phyloP scores from a whole-genome alignment of 23 tunicate species.

The Clavelina lepadiformis region DNA sequence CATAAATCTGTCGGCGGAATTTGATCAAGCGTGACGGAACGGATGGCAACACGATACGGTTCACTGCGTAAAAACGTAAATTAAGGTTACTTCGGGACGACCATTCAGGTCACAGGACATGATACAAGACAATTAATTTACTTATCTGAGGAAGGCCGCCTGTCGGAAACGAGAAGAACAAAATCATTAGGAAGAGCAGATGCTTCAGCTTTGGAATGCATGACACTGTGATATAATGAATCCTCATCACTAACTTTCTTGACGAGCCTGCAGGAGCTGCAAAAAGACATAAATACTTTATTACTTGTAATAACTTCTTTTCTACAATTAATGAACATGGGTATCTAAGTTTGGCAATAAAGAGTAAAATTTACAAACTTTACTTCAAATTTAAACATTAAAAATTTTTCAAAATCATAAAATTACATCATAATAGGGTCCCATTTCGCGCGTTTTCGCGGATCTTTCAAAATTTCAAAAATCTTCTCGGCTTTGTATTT shows the following conservation, averaged over 20 bases:
- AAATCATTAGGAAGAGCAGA: slow-evolving; percentile 50
- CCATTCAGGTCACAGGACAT: too few relatives aligned
- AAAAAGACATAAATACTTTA: slow-evolving; percentile 1
- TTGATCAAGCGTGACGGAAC: slow-evolving; percentile 42
- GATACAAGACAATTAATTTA: too few relatives aligned
- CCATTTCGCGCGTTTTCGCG: slow-evolving; percentile 31
- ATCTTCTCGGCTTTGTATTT: slow-evolving; percentile 17
- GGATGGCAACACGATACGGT: slow-evolving; percentile 61
- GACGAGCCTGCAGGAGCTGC: slow-evolving; percentile 35
- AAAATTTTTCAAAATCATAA: too few relatives aligned
- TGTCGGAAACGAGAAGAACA: slow-evolving; percentile 45
- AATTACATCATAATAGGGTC: slow-evolving; percentile 67
- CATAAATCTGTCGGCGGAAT: slow-evolving; percentile 9
- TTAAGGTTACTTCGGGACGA: too few relatives aligned
- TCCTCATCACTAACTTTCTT: slow-evolving; percentile 44
- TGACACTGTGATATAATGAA: slow-evolving; percentile 47
- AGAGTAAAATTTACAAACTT: background rate
- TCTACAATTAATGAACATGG: background rate
- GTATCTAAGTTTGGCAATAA: background rate
- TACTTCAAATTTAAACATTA: too few relatives aligned
- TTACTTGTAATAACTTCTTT: background rate
- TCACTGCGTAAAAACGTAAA: slow-evolving; percentile 30
- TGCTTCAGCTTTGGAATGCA: slow-evolving; percentile 10
- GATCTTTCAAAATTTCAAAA: slow-evolving; percentile 38
- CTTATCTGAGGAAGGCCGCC: slow-evolving; percentile 47